Base-by-base conservation (phyloP, 23 tunicate species). In the Halocynthia aurantium region DNA sequence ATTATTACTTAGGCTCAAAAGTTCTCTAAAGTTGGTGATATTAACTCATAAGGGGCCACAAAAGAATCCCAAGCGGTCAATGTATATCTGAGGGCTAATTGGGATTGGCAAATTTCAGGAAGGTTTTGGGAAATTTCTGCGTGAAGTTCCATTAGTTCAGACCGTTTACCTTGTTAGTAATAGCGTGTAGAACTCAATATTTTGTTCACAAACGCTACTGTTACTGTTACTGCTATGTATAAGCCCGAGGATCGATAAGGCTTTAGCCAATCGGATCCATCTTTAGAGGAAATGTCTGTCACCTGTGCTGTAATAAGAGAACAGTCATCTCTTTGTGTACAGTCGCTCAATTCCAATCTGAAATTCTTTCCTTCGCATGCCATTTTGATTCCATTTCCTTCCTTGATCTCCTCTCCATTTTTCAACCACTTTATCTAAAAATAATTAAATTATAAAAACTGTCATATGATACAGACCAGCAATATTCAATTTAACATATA, bases 231-330 rank as follows among this genome's bases (percentile, higher is more conserved):
- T 11, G 4, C 44, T 31, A 31, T 4, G 44, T 31, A 31, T 31
- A 31, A 31, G 44, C 2, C 44, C 44, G 44, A 31, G 4, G 44
- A 31, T 31, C 44, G 44, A 31, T 31, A 31, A 31, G 44, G 44
- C 44, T 31, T 31, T 31, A 31, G 44, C 44, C 44, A 31, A 31
- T 31, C 44, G 4, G 44, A 31, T 31, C 44, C 44, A 31, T 31
- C 44, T 31, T 31, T 31, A 31, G 4, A 31, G 2, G 44, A 31
- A 31, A 31, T 31, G 44, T 31, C 44, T 31, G 11, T 55, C 50
- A 88, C 94, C 87, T 88, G 72, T 5, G 95, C 95, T 62, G 78
- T 78, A 6, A 89, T 89, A 8, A 89, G 57, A 22, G 84, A 22
- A 50, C 87, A 79, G 67, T 89, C 95, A 56, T 89, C 95, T 69